A percentile compares a stretch with the other conserved stretches of the same genome.
Evolutionary conservation across 1,140 invertebrate species (phyloP).

Genomic region (Nylanderia fulva): DNA sequence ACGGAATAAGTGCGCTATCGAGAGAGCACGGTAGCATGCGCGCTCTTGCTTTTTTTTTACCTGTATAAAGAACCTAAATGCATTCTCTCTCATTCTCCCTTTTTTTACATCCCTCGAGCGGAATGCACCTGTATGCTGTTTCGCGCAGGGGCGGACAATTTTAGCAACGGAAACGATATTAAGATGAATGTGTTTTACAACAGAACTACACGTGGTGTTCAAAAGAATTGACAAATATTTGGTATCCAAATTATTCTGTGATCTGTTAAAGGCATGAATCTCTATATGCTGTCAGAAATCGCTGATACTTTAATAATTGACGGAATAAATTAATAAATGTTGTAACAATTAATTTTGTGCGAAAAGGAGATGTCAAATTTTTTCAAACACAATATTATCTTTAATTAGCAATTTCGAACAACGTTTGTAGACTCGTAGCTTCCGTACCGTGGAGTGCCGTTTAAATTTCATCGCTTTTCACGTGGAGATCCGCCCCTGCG

Average conservation of each 20-base stretch:
- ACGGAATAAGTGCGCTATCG: slow-evolving; percentile 51
- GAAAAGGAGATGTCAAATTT: not conserved
- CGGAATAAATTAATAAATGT: slow-evolving; percentile 13
- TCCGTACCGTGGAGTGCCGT: not conserved
- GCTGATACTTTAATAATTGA: not conserved
- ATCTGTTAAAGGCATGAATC: not conserved
- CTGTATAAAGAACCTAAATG: not conserved
- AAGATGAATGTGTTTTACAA: not conserved
- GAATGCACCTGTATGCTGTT: slow-evolving; percentile 29
- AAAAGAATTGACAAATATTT: not conserved
- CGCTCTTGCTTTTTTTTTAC: not conserved
- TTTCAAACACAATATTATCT: not conserved
- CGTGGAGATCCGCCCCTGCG: slow-evolving; percentile 47
- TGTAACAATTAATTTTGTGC: not conserved
- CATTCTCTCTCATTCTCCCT: not conserved
- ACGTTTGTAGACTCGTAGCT: not conserved
- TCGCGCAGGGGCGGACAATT: slow-evolving; percentile 20
- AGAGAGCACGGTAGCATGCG: slow-evolving; percentile 24
- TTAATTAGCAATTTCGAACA: not conserved
- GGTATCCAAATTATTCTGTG: slow-evolving; percentile 4
- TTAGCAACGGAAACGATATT: not conserved
- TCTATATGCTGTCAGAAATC: not conserved
- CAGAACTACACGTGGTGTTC: not conserved
- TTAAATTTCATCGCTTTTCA: not conserved
- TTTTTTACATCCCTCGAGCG: slow-evolving; percentile 21